Evolutionary conservation across 2,113 vertebrate genomes (phyloP), one percentile per base, ranked within the genome.

Genomic region (Lagopus leucura): DNA sequence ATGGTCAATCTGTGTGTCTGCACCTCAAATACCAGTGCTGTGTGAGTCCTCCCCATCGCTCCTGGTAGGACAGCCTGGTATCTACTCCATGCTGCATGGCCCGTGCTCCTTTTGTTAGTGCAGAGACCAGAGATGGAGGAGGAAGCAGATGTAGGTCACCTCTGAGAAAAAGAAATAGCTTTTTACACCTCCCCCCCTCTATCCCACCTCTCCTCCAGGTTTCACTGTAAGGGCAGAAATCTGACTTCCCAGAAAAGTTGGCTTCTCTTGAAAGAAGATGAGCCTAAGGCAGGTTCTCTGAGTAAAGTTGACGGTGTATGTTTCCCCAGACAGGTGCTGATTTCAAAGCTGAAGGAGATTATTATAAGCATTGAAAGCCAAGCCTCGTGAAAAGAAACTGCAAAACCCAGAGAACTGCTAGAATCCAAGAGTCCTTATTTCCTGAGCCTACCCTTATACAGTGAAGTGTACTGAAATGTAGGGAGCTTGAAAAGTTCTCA

Each of bases 321-420:
- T 80, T 32, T 81, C 47, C 50, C 6, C 71, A 78, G 42, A 45
- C 54, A 24, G 55, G 30, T 64, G 10, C 16, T 15, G 4, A 74
- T 83, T 92, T 94, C 65, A 57, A 78, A 77, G 36, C 30, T 76
- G 67, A 80, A 71, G 12, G 36, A 66, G 82, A 66, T 4, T 54
- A 54, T 6, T 63, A 11, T 38, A 74, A 86, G 70, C 11, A 16
- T 21, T 60, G 40, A 88, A 83, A 92, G 69, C 69, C 82, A 90
- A 91, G 64, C 13, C 34, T 86, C 38, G 88, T 50, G 82, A 73
- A 92, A 67, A 45, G 24, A 63, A 21, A 28, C 79, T 94, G 47
- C 78, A 96, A 80, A 86, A 38, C 12, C 6, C 13, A 87, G 58
- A 30, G 77, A 16, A 50, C 18, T 85, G 69, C 52, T 57, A 67